phyloP scores from a whole-genome alignment of 2,113 vertebrate genomes.

The Oxygymnocypris stewartii region DNA sequence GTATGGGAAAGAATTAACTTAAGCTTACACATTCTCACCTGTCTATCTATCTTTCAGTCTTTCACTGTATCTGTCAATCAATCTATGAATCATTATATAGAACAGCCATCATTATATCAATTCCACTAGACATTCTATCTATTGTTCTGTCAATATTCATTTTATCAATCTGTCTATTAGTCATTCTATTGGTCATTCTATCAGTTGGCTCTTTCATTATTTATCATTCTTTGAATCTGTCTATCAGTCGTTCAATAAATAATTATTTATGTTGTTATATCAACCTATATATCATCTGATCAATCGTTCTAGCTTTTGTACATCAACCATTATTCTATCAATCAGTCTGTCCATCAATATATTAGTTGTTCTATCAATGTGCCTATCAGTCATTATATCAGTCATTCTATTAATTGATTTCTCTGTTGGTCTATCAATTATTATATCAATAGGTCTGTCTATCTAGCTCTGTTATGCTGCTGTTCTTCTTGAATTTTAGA shows the following conservation, averaged over 20 bases:
- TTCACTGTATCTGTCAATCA: constrained; percentile 43
- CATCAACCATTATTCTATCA: background rate
- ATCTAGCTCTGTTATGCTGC: background rate
- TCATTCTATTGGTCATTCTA: constrained; percentile 41
- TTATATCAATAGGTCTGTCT: constrained; percentile 47
- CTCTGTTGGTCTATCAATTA: too few relatives aligned
- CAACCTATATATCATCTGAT: background rate
- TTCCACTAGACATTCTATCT: too few relatives aligned
- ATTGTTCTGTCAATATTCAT: constrained; percentile 33
- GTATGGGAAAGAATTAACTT: constrained; percentile 61
- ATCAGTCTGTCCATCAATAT: constrained; percentile 42
- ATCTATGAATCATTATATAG: too few relatives aligned
- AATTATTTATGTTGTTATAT: background rate
- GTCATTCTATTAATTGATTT: background rate
- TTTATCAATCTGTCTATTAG: constrained; percentile 4
- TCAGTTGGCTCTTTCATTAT: constrained; percentile 45
- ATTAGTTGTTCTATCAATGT: background rate
- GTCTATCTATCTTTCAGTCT: constrained; percentile 24
- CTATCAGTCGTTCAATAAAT: too few relatives aligned
- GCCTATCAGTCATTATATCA: background rate
- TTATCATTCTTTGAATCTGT: background rate
- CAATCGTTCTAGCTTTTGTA: too few relatives aligned
- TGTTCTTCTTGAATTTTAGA: constrained; percentile 68
- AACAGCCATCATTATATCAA: too few relatives aligned
- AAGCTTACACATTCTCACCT: constrained; percentile 59